phyloP scores from a whole-genome alignment of 2,113 vertebrate species.

The human (Homo sapiens) region GRCh38 chr5:108948501-108949000 shows the following conservation, averaged over 20 bases:
- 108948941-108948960: background rate
- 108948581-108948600: background rate
- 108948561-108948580: background rate
- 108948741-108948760: background rate
- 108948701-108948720: background rate
- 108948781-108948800: background rate
- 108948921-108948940: constrained; percentile 23
- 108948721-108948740: background rate
- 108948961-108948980: background rate
- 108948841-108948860: constrained; percentile 4
- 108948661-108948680: background rate
- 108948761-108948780: background rate
- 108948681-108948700: background rate
- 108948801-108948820: background rate
- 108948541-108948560: background rate
- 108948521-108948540: constrained; percentile 1
- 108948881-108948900: background rate
- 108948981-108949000: background rate
- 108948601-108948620: background rate
- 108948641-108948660: background rate
- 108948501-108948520: background rate
- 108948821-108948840: background rate
- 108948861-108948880: background rate
- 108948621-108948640: background rate
- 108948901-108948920: background rate